Percentiles rank a stretch among this genome's conserved stretches.
phyloP scores from a whole-genome alignment of 2,888 invertebrate genomes.

The Dicranocentrus wangi region DNA sequence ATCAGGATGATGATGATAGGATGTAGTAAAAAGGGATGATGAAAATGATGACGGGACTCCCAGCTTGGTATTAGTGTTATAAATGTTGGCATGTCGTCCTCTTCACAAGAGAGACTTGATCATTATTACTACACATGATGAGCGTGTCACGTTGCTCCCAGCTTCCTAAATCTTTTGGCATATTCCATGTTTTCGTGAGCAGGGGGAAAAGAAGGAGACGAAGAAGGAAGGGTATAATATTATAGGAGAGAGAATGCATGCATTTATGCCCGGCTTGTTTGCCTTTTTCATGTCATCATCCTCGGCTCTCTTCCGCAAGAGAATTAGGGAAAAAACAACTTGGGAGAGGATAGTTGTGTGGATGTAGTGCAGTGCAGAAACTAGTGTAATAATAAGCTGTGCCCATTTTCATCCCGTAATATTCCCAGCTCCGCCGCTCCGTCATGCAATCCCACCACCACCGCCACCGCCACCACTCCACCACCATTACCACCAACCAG shows the following conservation, averaged over 20 bases:
- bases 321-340: constrained; percentile 35
- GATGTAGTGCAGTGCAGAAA: constrained; percentile 23
- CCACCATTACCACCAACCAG: constrained; percentile 51
- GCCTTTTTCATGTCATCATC: constrained; percentile 50
- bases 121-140: constrained; percentile 41
- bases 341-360: constrained; percentile 38
- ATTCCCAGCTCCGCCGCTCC: constrained; percentile 32
- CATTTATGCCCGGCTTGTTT: constrained; percentile 57
- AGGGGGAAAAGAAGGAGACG: too few relatives aligned
- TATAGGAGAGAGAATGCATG: constrained; percentile 31
- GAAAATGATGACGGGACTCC: constrained; percentile 48
- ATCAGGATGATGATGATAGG: constrained; percentile 44
- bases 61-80: constrained; percentile 48
- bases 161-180: constrained; percentile 58
- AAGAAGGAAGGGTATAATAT: not conserved
- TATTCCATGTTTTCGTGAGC: constrained; percentile 42
- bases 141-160: constrained; percentile 48
- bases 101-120: constrained; percentile 44
- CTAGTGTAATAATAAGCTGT: constrained; percentile 13
- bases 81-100: constrained; percentile 58
- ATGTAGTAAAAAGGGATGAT: constrained; percentile 42
- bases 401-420: constrained; percentile 41
- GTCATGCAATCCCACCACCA: constrained; percentile 55
- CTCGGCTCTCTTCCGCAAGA: constrained; percentile 27
- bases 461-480: constrained; percentile 40